These are phyloP conservation scores for Lordiphosa clarofinis DNA, from an alignment of 1,140 invertebrate genomes.

Conservation along the genomic window DNA sequence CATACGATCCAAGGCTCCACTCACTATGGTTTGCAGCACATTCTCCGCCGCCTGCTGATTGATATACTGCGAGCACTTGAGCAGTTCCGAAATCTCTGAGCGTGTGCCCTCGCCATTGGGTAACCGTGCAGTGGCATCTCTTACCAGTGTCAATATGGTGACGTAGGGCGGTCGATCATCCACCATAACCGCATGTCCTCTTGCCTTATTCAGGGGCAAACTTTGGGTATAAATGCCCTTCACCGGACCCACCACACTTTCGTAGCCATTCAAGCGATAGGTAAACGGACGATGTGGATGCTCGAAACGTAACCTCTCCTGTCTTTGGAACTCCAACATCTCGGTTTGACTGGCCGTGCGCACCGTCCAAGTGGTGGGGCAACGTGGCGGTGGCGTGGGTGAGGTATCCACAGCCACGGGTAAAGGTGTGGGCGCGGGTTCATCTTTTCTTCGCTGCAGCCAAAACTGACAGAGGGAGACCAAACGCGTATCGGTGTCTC, in stretches of 20 bases:
- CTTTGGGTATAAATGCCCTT: conserved; percentile 90
- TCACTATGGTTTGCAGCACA: conserved; percentile 90
- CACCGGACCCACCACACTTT: conserved; percentile 93
- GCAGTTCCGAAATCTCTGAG: conserved; percentile 86
- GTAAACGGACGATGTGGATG: conserved; percentile 93
- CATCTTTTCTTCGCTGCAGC: conserved; percentile 83
- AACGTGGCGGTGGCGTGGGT: conserved; percentile 83
- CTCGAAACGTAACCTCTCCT: conserved; percentile 87
- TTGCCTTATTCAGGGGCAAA: conserved; percentile 81
- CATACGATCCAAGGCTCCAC: conserved; percentile 91
- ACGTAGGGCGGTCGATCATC: conserved; percentile 94
- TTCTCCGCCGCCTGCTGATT: conserved; percentile 86
- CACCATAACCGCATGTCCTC: conserved; percentile 91
- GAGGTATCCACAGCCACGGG: conserved; percentile 6
- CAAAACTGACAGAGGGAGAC: conserved; percentile 87
- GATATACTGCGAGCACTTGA: conserved; percentile 88
- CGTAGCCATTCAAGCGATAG: conserved; percentile 91
- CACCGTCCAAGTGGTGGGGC: conserved; percentile 89
- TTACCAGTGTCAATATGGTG: conserved; percentile 92
- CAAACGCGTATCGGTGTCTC: conserved; percentile 92
- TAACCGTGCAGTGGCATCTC: conserved; percentile 94
- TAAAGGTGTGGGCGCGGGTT: conserved; percentile 5
- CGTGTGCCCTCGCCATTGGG: conserved; percentile 96
- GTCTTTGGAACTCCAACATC: conserved; percentile 86
- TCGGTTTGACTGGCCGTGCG: conserved; percentile 88